Percentiles rank a stretch among this genome's conserved stretches.
These are phyloP conservation scores for Orchesella flavescens DNA, from an alignment of 2,888 invertebrate species.

Conservation along the genomic window DNA sequence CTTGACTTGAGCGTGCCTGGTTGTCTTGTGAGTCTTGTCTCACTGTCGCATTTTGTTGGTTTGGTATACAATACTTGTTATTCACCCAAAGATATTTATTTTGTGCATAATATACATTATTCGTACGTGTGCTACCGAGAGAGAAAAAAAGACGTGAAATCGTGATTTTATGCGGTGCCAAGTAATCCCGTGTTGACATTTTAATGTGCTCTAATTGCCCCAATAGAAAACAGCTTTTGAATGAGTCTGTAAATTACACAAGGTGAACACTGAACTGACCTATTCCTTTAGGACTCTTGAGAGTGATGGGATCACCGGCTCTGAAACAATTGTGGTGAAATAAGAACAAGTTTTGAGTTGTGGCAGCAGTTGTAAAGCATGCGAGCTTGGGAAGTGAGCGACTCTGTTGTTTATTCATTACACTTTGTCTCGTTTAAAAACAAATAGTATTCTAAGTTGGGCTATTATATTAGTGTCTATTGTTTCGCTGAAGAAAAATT, in stretches of 20 bases:
- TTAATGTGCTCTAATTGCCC: conserved; percentile 26
- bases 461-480: not conserved
- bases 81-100: not conserved
- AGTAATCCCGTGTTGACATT: conserved; percentile 16
- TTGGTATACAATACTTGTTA: not conserved
- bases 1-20: not conserved
- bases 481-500: too few relatives aligned
- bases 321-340: not conserved
- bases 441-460: too few relatives aligned
- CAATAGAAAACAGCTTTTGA: not conserved
- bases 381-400: not conserved
- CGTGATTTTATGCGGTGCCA: conserved; percentile 4
- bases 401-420: not conserved
- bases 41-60: not conserved
- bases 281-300: not conserved
- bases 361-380: too few relatives aligned
- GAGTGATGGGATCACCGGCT: not conserved
- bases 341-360: not conserved
- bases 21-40: not conserved
- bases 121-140: not conserved
- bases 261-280: conserved; percentile 9
- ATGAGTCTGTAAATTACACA: not conserved
- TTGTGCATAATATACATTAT: not conserved
- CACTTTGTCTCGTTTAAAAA: too few relatives aligned
- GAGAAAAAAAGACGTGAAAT: conserved; percentile 10